Conservation (phyloP, 2,113 vertebrate genomes). For the Onychostruthus taczanowskii region DNA sequence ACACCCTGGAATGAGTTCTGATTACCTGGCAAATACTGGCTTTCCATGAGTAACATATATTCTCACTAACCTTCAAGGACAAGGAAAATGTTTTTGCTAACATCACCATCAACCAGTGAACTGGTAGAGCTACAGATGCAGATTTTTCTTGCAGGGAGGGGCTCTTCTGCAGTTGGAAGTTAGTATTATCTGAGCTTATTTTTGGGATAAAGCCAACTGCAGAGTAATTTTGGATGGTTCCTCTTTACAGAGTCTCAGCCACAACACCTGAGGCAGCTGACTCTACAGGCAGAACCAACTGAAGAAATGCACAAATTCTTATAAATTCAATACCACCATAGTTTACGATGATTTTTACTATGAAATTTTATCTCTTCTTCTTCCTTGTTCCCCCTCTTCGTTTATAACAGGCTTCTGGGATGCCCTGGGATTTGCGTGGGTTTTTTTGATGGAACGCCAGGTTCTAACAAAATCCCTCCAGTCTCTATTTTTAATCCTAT, state of each 20-base stretch:
- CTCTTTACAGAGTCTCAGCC: background rate
- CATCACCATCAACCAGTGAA: background rate
- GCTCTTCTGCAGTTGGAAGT: background rate
- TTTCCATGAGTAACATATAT: background rate
- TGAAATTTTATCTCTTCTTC: background rate
- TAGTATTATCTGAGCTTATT: background rate
- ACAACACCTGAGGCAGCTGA: background rate
- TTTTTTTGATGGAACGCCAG: background rate
- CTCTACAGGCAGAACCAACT: background rate
- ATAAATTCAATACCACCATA: background rate
- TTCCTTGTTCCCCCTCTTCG: background rate
- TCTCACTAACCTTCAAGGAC: background rate
- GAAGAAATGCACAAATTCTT: background rate
- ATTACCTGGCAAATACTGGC: background rate
- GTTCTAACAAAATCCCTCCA: background rate
- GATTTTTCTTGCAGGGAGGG: background rate
- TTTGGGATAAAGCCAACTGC: background rate
- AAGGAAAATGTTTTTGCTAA: background rate
- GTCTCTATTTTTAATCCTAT: constrained; percentile 36
- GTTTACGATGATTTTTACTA: background rate
- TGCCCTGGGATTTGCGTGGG: background rate
- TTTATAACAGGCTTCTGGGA: background rate
- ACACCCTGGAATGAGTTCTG: background rate
- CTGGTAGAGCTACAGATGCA: background rate
- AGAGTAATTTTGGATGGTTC: background rate